Percentiles rank a stretch among this genome's conserved stretches.
These are phyloP conservation scores for Rhinatrema bivittatum DNA, from an alignment of 2,797 vertebrate genomes.

Conservation along the genomic window DNA sequence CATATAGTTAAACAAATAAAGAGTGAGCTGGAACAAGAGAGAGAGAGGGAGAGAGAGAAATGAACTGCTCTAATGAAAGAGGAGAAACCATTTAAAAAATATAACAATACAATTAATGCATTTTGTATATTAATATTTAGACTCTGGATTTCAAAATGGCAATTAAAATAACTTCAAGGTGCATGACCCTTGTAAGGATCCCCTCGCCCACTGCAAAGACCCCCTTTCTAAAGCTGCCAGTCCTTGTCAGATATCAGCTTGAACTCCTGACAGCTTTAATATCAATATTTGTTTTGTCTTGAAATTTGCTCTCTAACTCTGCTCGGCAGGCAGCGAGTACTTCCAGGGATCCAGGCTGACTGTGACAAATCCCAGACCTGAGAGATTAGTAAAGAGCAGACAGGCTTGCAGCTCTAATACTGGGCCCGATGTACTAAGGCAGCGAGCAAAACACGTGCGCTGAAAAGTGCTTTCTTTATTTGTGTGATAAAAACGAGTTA, in stretches of 20 bases:
- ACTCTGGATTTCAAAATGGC: too few species aligned
- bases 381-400: slow-evolving; percentile 9
- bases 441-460: too few species aligned
- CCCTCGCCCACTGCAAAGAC: too few species aligned
- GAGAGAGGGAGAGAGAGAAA: not conserved
- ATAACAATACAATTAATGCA: not conserved
- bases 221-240: too few species aligned
- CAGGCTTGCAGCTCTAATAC: slow-evolving; percentile 1
- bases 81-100: not conserved
- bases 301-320: slow-evolving; percentile 20
- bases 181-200: too few species aligned
- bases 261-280: slow-evolving; percentile 47
- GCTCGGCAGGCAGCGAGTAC: slow-evolving; percentile 27
- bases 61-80: not conserved
- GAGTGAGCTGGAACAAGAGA: slow-evolving; percentile 2
- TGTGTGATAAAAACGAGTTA: too few species aligned
- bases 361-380: slow-evolving; percentile 11
- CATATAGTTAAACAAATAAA: slow-evolving; percentile 46
- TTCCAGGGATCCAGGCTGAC: slow-evolving; percentile 21
- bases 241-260: too few species aligned
- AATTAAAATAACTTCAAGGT: too few species aligned
- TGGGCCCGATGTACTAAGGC: too few species aligned
- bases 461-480: too few species aligned
- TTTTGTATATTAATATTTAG: too few species aligned
- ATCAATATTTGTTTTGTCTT: slow-evolving; percentile 37